Evolutionary conservation across 2,113 vertebrate genomes (phyloP).

Genomic region (Pavo muticus): DNA sequence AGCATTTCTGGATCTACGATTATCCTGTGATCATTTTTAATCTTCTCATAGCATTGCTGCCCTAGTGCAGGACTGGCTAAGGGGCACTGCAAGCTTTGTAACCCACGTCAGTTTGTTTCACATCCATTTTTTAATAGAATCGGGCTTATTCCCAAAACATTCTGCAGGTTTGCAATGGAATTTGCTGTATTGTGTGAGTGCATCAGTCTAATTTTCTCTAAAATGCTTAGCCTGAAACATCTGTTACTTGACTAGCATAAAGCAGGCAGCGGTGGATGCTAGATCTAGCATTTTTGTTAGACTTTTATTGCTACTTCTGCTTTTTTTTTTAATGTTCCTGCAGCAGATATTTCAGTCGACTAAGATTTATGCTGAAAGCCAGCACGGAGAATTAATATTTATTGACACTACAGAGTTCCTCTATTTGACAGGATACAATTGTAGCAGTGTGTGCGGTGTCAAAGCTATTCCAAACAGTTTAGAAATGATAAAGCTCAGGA

Average conservation of each 20-base stretch:
- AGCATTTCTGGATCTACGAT: background rate
- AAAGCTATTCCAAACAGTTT: background rate
- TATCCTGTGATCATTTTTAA: rapidly evolving
- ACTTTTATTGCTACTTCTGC: background rate
- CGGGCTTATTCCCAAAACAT: background rate
- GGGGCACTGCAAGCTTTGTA: background rate
- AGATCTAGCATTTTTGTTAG: background rate
- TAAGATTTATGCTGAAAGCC: conserved; percentile 11
- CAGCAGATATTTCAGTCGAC: conserved; percentile 8
- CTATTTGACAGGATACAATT: conserved; percentile 11
- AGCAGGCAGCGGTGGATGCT: background rate
- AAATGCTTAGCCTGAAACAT: background rate
- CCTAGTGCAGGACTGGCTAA: background rate
- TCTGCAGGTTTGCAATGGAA: background rate
- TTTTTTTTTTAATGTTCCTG: background rate
- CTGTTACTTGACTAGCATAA: background rate
- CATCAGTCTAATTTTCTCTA: background rate
- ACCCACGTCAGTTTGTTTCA: background rate
- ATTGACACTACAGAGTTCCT: background rate
- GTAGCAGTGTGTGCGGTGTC: background rate
- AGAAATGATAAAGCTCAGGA: background rate
- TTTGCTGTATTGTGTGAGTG: background rate
- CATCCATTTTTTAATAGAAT: background rate
- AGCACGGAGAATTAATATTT: conserved; percentile 15
- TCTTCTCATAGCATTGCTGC: background rate